Base-by-base conservation (phyloP, 2,888 invertebrate genomes). In the Dryomyza anilis region DNA sequence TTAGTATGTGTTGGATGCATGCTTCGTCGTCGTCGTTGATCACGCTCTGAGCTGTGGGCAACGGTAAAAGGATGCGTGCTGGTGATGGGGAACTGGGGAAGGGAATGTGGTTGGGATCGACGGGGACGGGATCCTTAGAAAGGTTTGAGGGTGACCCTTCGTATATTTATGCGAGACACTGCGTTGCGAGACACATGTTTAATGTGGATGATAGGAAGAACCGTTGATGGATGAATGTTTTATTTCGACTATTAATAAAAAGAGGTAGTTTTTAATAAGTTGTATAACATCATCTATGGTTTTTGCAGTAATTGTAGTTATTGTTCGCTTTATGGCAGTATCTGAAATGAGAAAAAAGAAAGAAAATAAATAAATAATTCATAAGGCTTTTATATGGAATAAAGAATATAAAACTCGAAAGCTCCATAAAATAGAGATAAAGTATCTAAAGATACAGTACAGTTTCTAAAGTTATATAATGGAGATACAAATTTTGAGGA, bases 251-350 rank as follows among this genome's bases (percentile, higher is more conserved):
- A 29, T 29, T 52, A 58, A 45, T 58, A 10, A 12, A 25, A 45
- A 14, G 60, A 60, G 60, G 60, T 60, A 60, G 48, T 30, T 46
- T 43, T 43, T 43, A 16, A 10, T n/a, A 45, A 29, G 58, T 58
- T 46, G 29, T 29, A 58, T 19, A 46, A 29, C 58, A 29, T 30
- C 46, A 61, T 62, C 30, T 36, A n/a, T 30, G 46, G 36, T n/a
- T 64, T 16, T 62, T 64, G 46, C 48, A 60, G 45, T 63, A 63
- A 19, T 21, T 33, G 65, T 52, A 57, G 65, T 58, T 64, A 8
- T 50, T 61, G 33, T 62, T 30, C 57, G 33, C 60, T 70, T 74
- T 78, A 77, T 75, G 77, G 78, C 77, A 77, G 78, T 78, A 70
- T 62, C 71, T 72, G 56, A 36, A 33, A 70, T 21, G 27, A 58